Conservation (phyloP, 2,797 vertebrate species). For the Artibeus jamaicensis region DNA sequence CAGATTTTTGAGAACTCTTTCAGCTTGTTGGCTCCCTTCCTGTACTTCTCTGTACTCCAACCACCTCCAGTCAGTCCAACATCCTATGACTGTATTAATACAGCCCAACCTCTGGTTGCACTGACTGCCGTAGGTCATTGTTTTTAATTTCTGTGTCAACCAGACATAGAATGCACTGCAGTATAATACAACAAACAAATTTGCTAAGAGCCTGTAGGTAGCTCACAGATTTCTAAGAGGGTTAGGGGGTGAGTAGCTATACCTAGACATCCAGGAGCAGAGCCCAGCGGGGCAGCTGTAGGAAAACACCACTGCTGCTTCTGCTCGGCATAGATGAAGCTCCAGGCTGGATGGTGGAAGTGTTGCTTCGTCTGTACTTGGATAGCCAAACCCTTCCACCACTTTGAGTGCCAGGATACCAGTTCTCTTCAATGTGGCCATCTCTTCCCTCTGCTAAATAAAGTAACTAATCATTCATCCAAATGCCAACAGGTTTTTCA, state of each 20-base stretch:
- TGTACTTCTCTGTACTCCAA: neutral
- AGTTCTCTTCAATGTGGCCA: rapidly evolving
- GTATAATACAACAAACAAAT: neutral
- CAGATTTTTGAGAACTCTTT: neutral
- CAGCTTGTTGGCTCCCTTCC: neutral
- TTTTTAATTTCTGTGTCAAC: neutral
- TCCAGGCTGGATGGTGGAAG: neutral
- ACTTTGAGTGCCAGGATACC: neutral
- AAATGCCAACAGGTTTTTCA: neutral
- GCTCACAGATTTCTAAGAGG: neutral
- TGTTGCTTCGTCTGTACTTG: neutral
- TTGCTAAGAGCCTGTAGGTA: neutral
- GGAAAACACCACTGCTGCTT: neutral
- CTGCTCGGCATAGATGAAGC: neutral
- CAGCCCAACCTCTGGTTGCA: neutral
- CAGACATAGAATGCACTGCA: neutral
- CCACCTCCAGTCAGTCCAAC: neutral
- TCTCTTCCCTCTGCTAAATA: neutral
- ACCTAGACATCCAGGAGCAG: neutral
- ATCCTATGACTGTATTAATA: neutral
- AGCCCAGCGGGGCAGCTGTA: rapidly evolving
- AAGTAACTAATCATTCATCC: neutral
- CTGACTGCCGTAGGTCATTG: neutral
- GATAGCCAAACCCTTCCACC: neutral
- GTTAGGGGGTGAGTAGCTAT: neutral